Evolutionary conservation across 2,113 vertebrate species (phyloP).

Genomic region (Hoplias malabaricus): DNA sequence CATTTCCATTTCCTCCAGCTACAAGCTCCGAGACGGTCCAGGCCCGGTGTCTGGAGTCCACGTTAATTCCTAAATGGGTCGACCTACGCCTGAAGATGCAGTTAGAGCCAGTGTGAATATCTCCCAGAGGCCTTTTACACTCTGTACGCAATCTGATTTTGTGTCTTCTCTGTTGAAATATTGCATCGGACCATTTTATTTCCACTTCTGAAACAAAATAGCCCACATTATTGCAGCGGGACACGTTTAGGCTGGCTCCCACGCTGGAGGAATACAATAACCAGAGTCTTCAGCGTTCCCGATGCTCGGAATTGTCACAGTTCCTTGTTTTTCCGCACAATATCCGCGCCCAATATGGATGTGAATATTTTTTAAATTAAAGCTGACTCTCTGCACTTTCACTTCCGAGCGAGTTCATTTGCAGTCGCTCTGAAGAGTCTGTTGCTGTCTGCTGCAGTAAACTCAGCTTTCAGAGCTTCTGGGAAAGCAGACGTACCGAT

Average conservation of each 20-base stretch:
- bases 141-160: background rate
- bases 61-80: background rate
- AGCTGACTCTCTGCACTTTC: no score
- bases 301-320: background rate
- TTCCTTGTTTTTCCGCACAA: no score
- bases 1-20: background rate
- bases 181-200: background rate
- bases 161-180: background rate
- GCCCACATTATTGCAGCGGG: background rate
- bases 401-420: no score
- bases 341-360: no score
- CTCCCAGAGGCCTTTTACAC: background rate
- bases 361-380: no score
- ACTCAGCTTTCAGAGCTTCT: no score
- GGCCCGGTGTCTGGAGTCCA: background rate
- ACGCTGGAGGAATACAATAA: background rate
- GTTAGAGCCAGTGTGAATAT: background rate
- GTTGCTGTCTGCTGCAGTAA: no score
- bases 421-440: no score
- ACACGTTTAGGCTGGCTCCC: no score
- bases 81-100: background rate
- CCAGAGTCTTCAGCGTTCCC: no score
- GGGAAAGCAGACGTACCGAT: no score
- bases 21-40: background rate
- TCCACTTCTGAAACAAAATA: background rate